Conservation (phyloP, 2,797 vertebrate species). For the Myotis pilosus region DNA sequence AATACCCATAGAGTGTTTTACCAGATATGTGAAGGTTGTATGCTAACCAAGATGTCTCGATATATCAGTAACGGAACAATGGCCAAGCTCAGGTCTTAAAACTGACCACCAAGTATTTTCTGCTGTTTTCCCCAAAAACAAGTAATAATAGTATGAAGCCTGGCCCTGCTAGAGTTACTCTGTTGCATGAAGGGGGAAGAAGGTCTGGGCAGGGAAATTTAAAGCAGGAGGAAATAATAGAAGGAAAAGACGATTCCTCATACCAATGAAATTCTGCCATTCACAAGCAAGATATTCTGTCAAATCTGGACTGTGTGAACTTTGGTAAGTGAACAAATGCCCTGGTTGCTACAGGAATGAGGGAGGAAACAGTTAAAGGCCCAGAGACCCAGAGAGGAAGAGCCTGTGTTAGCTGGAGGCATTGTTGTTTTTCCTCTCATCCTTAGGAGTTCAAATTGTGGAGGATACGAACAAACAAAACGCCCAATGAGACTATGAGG, state of each 20-base stretch:
- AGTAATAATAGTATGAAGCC: neutral
- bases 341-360: neutral
- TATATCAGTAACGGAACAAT: neutral
- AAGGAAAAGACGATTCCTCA: neutral
- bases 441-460: conserved; percentile 54
- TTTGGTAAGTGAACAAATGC: neutral
- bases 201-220: neutral
- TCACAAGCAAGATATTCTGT: neutral
- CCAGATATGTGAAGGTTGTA: neutral
- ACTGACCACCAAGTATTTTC: neutral
- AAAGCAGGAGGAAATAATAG: neutral
- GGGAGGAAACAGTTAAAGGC: neutral
- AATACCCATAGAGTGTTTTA: conserved; percentile 47
- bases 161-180: neutral
- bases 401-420: neutral
- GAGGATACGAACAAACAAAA: conserved; percentile 57
- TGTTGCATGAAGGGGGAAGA: neutral
- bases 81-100: neutral
- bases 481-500: conserved; percentile 62
- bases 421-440: conserved; percentile 14
- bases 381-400: neutral
- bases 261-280: neutral
- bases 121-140: neutral
- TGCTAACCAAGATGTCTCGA: neutral
- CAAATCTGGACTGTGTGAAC: neutral